A percentile compares a stretch with the other conserved stretches of the same genome.
Evolutionary conservation across 2,797 vertebrate genomes (phyloP).

Genomic region (Hipposideros larvatus): DNA sequence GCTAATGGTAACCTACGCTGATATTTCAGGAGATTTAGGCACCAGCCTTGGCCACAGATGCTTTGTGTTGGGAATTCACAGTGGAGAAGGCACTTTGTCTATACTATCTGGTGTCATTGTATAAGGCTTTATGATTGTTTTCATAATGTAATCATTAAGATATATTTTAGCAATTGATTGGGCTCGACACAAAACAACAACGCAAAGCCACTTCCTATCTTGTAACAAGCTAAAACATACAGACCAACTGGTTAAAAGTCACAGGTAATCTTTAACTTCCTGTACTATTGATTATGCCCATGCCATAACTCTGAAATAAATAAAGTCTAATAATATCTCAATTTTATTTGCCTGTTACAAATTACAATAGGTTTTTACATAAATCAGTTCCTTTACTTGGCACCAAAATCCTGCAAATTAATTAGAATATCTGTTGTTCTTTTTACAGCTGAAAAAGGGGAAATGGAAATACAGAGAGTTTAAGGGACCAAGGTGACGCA

Average conservation of each 20-base stretch:
- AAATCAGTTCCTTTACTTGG: neutral
- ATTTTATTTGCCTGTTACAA: conserved; percentile 21
- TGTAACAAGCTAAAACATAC: neutral
- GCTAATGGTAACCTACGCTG: neutral
- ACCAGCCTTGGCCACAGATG: neutral
- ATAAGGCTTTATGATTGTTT: neutral
- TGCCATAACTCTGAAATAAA: neutral
- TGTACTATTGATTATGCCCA: neutral
- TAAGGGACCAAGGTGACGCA: neutral
- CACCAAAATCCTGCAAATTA: neutral
- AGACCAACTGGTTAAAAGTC: neutral
- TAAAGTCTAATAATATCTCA: neutral
- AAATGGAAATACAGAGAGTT: neutral
- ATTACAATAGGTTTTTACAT: conserved; percentile 1
- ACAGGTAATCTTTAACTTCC: neutral
- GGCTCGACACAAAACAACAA: neutral
- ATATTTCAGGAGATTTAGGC: neutral
- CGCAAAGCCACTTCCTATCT: neutral
- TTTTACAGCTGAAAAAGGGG: neutral
- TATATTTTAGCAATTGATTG: neutral
- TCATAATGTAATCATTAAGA: neutral
- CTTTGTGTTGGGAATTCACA: conserved; percentile 3
- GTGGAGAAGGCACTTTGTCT: neutral
- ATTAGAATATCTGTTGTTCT: neutral
- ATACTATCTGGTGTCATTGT: neutral